Conservation (phyloP, 2,113 vertebrate species). For the Erythrocercus mccallii region DNA sequence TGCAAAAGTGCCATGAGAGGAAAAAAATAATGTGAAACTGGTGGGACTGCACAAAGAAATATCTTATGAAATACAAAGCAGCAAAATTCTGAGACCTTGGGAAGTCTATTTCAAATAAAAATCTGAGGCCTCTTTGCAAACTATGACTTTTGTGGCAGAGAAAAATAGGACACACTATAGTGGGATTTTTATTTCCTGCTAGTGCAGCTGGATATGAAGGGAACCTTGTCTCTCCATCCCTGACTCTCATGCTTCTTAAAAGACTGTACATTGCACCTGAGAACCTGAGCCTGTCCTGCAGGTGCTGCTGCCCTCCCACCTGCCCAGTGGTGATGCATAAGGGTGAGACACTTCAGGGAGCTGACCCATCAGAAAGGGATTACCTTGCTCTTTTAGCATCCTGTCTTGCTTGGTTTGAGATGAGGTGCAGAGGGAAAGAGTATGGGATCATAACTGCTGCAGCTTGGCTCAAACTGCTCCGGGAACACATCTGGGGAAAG, state of each 20-base stretch:
- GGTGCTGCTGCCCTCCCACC: background rate
- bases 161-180: background rate
- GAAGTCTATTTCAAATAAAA: background rate
- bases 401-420: background rate
- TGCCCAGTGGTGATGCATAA: background rate
- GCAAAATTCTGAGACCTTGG: background rate
- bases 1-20: background rate
- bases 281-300: background rate
- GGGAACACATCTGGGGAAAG: background rate
- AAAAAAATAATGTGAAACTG: background rate
- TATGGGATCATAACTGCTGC: accelerated
- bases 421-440: background rate
- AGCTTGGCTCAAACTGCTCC: background rate
- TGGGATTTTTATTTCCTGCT: background rate
- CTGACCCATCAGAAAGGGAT: accelerated
- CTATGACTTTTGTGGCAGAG: background rate
- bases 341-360: background rate
- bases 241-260: background rate
- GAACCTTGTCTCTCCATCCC: background rate
- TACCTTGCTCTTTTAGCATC: background rate
- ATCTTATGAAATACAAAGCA: background rate
- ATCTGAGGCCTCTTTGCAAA: background rate
- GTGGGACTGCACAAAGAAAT: background rate
- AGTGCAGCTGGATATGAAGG: background rate
- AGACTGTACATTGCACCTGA: accelerated